Percentiles rank a stretch among this genome's conserved stretches.
These are phyloP conservation scores for Folsomia manolachei DNA, from an alignment of 2,888 invertebrate genomes.

Conservation along the genomic window DNA sequence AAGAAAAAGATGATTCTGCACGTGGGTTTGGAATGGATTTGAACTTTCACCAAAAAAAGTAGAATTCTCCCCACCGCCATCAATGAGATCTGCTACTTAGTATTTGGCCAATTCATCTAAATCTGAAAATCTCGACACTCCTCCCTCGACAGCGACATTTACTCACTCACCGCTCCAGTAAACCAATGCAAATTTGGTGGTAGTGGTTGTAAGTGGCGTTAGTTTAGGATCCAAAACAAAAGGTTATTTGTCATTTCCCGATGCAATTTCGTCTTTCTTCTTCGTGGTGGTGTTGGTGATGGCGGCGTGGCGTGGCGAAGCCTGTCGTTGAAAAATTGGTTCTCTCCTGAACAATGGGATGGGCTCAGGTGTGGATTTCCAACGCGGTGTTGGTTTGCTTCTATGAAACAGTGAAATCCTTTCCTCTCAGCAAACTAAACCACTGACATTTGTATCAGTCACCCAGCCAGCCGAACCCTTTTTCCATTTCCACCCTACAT, in stretches of 20 bases:
- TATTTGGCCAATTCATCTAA: slow-evolving; percentile 1
- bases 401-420: not conserved
- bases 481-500: not conserved
- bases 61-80: too few relatives aligned
- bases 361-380: slow-evolving; percentile 19
- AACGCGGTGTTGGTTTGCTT: not conserved
- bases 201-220: not conserved
- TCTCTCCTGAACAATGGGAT: slow-evolving; percentile 11
- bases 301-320: not conserved
- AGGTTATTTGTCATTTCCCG: slow-evolving; percentile 13
- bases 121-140: not conserved
- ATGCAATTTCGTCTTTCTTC: slow-evolving; percentile 7
- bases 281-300: not conserved
- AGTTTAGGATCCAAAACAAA: slow-evolving; percentile 10
- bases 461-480: not conserved
- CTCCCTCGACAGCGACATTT: not conserved
- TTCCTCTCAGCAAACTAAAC: slow-evolving; percentile 3
- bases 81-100: not conserved
- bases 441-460: slow-evolving; percentile 8
- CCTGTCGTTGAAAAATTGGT: slow-evolving; percentile 19
- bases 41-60: not conserved
- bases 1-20: not conserved
- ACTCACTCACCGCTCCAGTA: not conserved
- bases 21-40: not conserved
- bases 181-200: not conserved